Evolutionary conservation across 2,888 invertebrate species (phyloP), one percentile per base, ranked within the genome.

Genomic region (Ephialtes manifestator): DNA sequence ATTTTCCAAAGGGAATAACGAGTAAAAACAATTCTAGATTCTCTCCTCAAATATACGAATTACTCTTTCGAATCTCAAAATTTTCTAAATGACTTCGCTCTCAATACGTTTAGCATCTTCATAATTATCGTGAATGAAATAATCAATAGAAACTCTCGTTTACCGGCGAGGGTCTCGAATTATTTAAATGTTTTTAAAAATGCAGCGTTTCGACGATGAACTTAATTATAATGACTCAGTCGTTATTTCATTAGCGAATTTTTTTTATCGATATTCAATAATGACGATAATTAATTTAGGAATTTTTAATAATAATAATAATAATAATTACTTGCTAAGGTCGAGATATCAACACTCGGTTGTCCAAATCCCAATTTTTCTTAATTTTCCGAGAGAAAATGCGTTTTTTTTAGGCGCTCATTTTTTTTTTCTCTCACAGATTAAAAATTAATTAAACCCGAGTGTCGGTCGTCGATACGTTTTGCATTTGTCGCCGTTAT

Each of bases 211-310:
- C 43, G 63, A 76, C 76, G 76, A 81, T 71, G 75, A 81, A 81
- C 39, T 81, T 81, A 20, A 51, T 79, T 85, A 28, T 63, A 85
- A 87, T 86, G 85, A 86, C 84, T 87, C 87, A 86, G 87, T 87
- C 86, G 85, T 84, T 78, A 78, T 74, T 67, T 55, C 55, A 46
- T 84, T 55, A 76, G 71, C 76, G 71, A 84, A 48, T 76, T 63
- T 35, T 35, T 4, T 35, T 39, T 60, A 48, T 75, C 70, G 79
- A 75, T 75, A 76, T 79, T 39, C 67, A 43, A 74, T 80, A 68
- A 65, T 75, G 53, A 65, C 70, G 79, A 76, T 70, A 75, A 79
- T 67, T 80, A 76, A 84, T 83, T 75, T 75, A 70, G 63, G 58
- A 67, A 71, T 63, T 35, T 63, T 18, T 63, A 18, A n/a, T 63